phyloP scores from a whole-genome alignment of 2,888 invertebrate genomes.

The Willowsia nigromaculata region DNA sequence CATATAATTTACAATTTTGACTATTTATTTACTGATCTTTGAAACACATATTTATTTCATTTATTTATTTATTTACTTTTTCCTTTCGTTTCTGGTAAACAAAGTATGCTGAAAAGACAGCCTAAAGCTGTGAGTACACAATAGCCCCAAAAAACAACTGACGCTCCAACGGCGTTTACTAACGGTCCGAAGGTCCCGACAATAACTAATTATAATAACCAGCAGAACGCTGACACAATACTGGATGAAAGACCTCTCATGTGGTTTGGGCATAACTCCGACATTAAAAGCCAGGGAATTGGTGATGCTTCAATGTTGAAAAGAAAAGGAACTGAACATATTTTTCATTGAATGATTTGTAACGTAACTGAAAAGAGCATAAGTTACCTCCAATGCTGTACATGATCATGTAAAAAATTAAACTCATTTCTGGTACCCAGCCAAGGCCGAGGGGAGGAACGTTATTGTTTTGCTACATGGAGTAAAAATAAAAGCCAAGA shows the following conservation, averaged over 20 bases:
- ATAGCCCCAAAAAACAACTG: constrained; percentile 71
- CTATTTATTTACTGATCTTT: background rate
- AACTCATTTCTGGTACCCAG: constrained; percentile 87
- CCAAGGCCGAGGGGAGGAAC: constrained; percentile 48
- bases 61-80: constrained; percentile 86
- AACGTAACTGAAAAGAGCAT: no score
- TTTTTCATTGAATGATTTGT: no score
- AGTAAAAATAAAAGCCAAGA: constrained; percentile 87
- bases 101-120: constrained; percentile 80
- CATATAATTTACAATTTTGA: background rate
- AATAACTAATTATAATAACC: background rate
- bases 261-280: constrained; percentile 60
- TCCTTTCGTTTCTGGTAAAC: constrained; percentile 91
- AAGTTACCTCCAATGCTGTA: constrained; percentile 87
- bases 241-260: constrained; percentile 16
- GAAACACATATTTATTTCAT: constrained; percentile 82
- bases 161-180: background rate
- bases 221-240: constrained; percentile 2
- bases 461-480: constrained; percentile 79
- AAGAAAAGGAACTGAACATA: no score
- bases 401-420: constrained; percentile 88
- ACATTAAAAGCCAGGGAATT: constrained; percentile 69
- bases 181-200: background rate
- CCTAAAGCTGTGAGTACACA: constrained; percentile 56
- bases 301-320: background rate